Evolutionary conservation across 2,113 vertebrate species (phyloP), one percentile per base, ranked within the genome.

Genomic region (Entomyzon cyanotis): DNA sequence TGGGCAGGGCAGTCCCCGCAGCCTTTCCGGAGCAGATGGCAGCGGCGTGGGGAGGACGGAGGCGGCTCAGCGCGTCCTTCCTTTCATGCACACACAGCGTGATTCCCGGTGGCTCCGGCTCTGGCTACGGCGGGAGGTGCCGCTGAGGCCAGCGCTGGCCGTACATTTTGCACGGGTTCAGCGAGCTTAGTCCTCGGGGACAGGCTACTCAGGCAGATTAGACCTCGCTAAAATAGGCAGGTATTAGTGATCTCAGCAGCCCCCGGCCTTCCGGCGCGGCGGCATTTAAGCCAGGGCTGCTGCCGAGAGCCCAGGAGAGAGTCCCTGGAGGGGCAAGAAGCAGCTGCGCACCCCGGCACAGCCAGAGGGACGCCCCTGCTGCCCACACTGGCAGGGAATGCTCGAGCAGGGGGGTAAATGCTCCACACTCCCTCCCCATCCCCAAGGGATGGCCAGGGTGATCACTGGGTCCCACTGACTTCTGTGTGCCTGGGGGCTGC

Each of bases 161-260:
- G 21, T 42, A 8, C 88, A 71, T 91, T 97, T 96, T 79, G 42
- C 93, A 58, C 76, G 92, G 84, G 95, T 96, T 95, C 94, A 94
- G 84, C 47, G 55, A 95, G 96, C 95, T 97, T 95, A 97, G 96
- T 91, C 89, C 76, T 85, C 53, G 55, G 94, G 93, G 93, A 94
- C 94, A 97, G 93, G 90, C 92, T 86, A 95, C 80, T 95, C 95
- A 91, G 96, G 87, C 93, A 95, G 97, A 97, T 97, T 96, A 97
- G 56, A 74, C 73, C 73, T 93, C 85, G 10, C 96, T 93, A 96
- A 97, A 97, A 97, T 94, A 96, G 96, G 90, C 95, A 97, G 93
- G 97, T 93, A 97, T 97, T 97, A 97, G 94, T 60, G 82, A 94
- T 93, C 88, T 95, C 93, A 96, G 82, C 92, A 91, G 93, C 82